phyloP scores from a whole-genome alignment of 2,888 invertebrate species.

The Amblyjoppa proteus region DNA sequence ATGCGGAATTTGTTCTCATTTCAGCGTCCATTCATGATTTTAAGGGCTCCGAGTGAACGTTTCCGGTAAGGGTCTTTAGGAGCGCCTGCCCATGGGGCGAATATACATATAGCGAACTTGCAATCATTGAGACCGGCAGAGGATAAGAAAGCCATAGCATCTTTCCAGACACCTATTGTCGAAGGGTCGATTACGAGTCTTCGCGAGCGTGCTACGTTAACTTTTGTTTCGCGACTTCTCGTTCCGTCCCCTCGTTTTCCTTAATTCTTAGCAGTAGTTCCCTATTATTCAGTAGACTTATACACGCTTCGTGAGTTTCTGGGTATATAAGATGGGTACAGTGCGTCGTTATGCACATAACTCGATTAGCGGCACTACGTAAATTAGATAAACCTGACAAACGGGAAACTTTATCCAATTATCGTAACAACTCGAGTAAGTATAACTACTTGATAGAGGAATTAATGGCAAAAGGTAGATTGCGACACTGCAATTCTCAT shows the following conservation, averaged over 20 bases:
- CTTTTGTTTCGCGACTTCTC: conserved; percentile 52
- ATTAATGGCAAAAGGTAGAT: background rate
- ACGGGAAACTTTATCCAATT: conserved; percentile 20
- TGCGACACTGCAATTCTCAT: background rate
- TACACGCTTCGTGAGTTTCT: conserved; percentile 7
- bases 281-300: conserved; percentile 10
- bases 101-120: conserved; percentile 26
- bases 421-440: conserved; percentile 1
- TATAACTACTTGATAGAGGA: conserved; percentile 12
- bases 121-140: conserved; percentile 7
- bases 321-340: conserved; percentile 5
- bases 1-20: conserved; percentile 31
- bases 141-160: conserved; percentile 24
- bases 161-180: conserved; percentile 44
- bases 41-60: conserved; percentile 18
- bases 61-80: conserved; percentile 7
- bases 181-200: conserved; percentile 44
- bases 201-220: conserved; percentile 21
- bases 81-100: background rate
- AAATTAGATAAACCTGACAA: conserved; percentile 25
- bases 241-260: background rate
- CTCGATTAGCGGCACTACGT: conserved; percentile 8
- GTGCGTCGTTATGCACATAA: conserved; percentile 25
- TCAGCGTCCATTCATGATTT: conserved; percentile 16
- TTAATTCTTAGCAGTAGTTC: background rate